Evolutionary conservation across 2,113 vertebrate genomes (phyloP), one percentile per base, ranked within the genome.

Genomic region (Scomber colias): DNA sequence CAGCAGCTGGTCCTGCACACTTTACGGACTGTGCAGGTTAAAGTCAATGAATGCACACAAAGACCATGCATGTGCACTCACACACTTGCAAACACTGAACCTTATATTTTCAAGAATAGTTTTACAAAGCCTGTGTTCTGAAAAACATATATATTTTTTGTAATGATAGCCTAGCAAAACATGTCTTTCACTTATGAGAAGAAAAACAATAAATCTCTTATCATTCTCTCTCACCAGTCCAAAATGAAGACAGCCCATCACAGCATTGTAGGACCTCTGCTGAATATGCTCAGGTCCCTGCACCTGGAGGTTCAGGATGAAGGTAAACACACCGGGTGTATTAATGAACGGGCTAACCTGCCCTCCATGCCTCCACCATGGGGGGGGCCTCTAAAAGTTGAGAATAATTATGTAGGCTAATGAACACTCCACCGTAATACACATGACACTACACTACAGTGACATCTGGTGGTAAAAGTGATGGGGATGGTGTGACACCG

Each of bases 1-100:
- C 96, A 96, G 86, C 95, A 95, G 55, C 89, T 95, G 59, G 87
- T 95, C 40, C 92, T 97, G 64, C 94, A 93, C 82, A 94, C 90
- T 0, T 92, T 97, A 6, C 60, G 61, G 61, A 72, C 48, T 40
- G 77, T 94, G 13, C 96, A 97, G 95, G 96, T 97, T 93, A 56
- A 56, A 91, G 11, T 13, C 11, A 11, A 10, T 48, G 5, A 66
- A 3, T 15, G 8, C 49, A 64, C 67, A 55, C 16, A 12, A 55
- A 17, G 19, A 5, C 1, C 17, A 46, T 40, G 24, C 4, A 15
- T 45, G 27, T 6, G 9, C 8, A 40, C 35, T 40, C 6, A 7
- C 31, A 5, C 31, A 35, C 31, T 35, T 35, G 4, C 31, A 35
- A 35, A 7, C 5, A 35, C 31, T 27, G 24, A 27, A 27, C 24